Evolutionary conservation across 2,888 invertebrate species (phyloP).

Genomic region (Ormyrus pomaceus): DNA sequence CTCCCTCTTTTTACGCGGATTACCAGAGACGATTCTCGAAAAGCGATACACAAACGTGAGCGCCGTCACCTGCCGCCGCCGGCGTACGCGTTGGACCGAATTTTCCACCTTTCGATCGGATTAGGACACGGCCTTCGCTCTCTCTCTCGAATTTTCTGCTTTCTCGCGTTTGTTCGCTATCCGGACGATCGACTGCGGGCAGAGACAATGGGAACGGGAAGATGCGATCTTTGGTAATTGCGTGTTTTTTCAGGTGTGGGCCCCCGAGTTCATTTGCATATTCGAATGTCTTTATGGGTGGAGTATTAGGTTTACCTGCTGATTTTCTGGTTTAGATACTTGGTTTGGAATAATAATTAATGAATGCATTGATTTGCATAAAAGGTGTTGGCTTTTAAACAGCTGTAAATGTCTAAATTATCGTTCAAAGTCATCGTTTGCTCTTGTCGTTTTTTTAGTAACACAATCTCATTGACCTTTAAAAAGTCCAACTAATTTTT

Average conservation of each 20-base stretch:
- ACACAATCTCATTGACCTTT: no score
- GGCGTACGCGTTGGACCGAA: neutral
- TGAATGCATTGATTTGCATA: no score
- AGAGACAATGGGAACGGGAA: neutral
- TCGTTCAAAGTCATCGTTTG: neutral
- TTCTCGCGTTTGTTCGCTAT: neutral
- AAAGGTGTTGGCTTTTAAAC: neutral
- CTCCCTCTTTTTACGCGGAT: neutral
- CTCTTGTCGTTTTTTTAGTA: neutral
- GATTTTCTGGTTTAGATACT: no score
- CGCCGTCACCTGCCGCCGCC: slow-evolving; percentile 19
- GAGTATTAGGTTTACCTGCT: no score
- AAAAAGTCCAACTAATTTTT: no score
- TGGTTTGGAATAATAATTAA: no score
- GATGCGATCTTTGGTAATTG: neutral
- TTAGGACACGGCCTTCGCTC: slow-evolving; percentile 29
- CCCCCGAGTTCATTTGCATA: no score
- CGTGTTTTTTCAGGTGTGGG: no score
- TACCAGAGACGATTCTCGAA: slow-evolving; percentile 28
- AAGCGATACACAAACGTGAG: slow-evolving; percentile 3
- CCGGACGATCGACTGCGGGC: neutral
- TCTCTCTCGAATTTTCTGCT: neutral
- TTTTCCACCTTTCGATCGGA: slow-evolving; percentile 42
- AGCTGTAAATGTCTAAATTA: neutral
- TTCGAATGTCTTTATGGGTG: no score